Percentiles rank a stretch among this genome's conserved stretches.
Evolutionary conservation across 2,888 invertebrate genomes (phyloP).

Genomic region (Cataglyphis cursor): DNA sequence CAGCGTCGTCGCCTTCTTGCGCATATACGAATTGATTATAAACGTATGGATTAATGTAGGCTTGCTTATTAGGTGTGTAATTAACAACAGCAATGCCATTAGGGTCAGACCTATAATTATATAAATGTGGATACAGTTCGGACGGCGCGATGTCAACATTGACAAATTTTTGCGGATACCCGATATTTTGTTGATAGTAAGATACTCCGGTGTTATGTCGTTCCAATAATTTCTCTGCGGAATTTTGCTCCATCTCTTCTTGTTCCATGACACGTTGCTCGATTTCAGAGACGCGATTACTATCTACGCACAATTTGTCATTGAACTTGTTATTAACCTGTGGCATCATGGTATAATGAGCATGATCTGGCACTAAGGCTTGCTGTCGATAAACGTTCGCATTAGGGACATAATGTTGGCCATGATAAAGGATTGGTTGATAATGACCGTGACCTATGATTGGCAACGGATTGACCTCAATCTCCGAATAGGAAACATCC

Average conservation of each 20-base stretch:
- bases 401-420: conserved; percentile 78
- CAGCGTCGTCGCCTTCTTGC: conserved; percentile 74
- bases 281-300: conserved; percentile 52
- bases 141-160: conserved; percentile 78
- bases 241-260: conserved; percentile 60
- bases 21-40: conserved; percentile 79
- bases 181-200: conserved; percentile 66
- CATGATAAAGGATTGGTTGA: conserved; percentile 81
- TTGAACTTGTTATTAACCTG: conserved; percentile 63
- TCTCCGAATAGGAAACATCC: conserved; percentile 74
- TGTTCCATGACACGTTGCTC: conserved; percentile 60
- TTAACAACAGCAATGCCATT: conserved; percentile 83
- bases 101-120: conserved; percentile 80
- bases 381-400: conserved; percentile 81
- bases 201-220: conserved; percentile 55
- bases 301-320: conserved; percentile 54
- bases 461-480: conserved; percentile 75
- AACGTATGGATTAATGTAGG: conserved; percentile 81
- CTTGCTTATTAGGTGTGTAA: conserved; percentile 81
- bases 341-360: conserved; percentile 75
- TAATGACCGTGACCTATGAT: conserved; percentile 79
- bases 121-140: conserved; percentile 84
- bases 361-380: conserved; percentile 78
- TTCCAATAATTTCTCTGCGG: conserved; percentile 67
- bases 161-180: conserved; percentile 76